Evolutionary conservation across 92 coral and sea anemone genomes (phyloP), one percentile per base, ranked within the genome.

Genomic region (Parazoanthus darwini): DNA sequence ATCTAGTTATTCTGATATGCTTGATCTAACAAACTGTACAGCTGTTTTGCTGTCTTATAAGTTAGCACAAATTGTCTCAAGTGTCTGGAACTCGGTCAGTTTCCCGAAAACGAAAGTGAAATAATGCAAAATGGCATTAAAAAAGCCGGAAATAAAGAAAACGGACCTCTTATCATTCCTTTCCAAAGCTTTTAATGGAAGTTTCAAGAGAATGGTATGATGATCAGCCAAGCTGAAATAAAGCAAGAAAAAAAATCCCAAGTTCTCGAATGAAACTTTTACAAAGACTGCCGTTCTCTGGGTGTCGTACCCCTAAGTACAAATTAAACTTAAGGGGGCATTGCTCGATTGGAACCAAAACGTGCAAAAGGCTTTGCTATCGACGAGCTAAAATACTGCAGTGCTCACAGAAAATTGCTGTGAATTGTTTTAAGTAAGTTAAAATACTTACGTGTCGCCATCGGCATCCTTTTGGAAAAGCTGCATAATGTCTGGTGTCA

Each of bases 391-490:
- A 36, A 14, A 8, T 20, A 36, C 2, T 74, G 44, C 78, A 74
- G 44, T 29, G 33, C 33, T 29, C 85, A 63, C 44, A 58, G 18
- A 54, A 80, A 26, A 54, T 54, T 11, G 25, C 26, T 80, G 20
- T 39, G 74, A 39, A 65, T 59, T n/a, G 16, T 14, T 20, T 20
- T 63, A 84, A 84, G 8, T 16, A 37, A 76, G 25, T 18, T 1
- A 26, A 71, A 71, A 44, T 48, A 51, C 87, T 50, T 73, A 84
- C 87, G 87, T 84, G 68, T 84, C 87, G 29, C 87, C 87, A 84
- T 84, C 87, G 14, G 25, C 56, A 84, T 84, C 87, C 44, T 84
- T 84, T 13, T 84, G 68, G 72, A 84, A 84, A 33, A 84, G 66
- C 68, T 46, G 79, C 44, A 70, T 72, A 6, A 84, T 33, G 18